Base-by-base conservation (phyloP, 2,888 invertebrate species). In the Spilosoma lubricipeda region DNA sequence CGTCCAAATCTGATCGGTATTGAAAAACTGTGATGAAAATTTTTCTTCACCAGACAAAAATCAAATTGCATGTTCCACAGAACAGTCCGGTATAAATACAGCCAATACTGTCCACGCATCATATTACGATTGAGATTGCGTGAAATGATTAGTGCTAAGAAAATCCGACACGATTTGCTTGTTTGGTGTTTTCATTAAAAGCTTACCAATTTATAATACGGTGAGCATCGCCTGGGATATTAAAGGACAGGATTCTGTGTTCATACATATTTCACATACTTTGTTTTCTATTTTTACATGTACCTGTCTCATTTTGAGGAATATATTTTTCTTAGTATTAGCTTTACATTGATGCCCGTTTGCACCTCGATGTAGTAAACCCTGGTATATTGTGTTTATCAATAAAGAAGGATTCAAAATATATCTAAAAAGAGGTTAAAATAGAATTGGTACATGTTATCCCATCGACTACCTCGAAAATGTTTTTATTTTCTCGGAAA, bases 61-160 rank as follows among this genome's bases (percentile, higher is more conserved):
- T 63, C 56, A 67, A 65, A 48, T 64, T 36, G 52, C 39, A 66
- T 18, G 67, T 73, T 72, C 75, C 23, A 56, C 18, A 45, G 7
- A 52, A 70, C 72, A 63, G 67, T 69, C 36, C 72, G 76, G 82
- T 84, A 77, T 82, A 71, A 85, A 52, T 48, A 13, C 33, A 15
- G 27, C 15, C 66, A 67, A 59, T 72, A 75, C 73, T 73, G 77
- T 71, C 77, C 78, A 83, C 86, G 87, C 85, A 76, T 90, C 89
- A 78, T 79, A 86, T 91, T 91, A 88, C 90, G 79, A 80, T 83
- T 77, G 77, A 85, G 86, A 90, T 90, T 90, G 89, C 88, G 89
- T 90, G 86, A 84, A 89, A 80, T 82, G 85, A 88, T 88, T 86
- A 88, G 84, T 80, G 79, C 64, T 80, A 85, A 85, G 81, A 82